A percentile compares a stretch with the other conserved stretches of the same genome.
These are phyloP conservation scores for Drosophila pandora DNA, from an alignment of 1,140 invertebrate genomes.

Conservation along the genomic window DNA sequence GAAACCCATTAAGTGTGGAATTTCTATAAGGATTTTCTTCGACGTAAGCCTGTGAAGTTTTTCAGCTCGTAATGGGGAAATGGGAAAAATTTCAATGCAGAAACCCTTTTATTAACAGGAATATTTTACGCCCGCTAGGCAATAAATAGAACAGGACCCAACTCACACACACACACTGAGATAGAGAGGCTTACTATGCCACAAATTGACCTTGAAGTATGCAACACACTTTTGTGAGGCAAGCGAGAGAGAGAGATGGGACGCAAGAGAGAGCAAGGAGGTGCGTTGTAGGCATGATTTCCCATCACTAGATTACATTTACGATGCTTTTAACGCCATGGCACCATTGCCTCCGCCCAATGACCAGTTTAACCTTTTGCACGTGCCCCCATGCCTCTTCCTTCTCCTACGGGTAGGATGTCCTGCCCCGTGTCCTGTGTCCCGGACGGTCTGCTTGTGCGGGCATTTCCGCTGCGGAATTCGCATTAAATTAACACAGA, in stretches of 20 bases:
- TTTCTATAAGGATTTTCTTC: neutral
- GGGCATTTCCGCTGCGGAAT: constrained; percentile 76
- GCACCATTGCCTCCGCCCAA: constrained; percentile 48
- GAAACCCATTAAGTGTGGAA: neutral
- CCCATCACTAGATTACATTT: constrained; percentile 54
- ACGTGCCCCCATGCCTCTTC: constrained; percentile 45
- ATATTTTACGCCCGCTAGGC: constrained; percentile 24
- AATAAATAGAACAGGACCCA: constrained; percentile 39
- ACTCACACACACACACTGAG: neutral
- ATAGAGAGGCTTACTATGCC: constrained; percentile 12
- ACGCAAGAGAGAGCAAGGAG: constrained; percentile 5
- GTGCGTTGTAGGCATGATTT: constrained; percentile 61
- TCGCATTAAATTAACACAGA: constrained; percentile 76
- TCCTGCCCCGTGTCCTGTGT: constrained; percentile 14
- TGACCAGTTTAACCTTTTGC: constrained; percentile 74
- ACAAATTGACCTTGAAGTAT: constrained; percentile 72
- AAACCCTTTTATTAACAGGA: constrained; percentile 9
- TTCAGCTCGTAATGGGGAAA: neutral
- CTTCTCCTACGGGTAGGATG: neutral
- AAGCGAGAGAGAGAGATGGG: neutral
- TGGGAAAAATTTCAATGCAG: constrained; percentile 15
- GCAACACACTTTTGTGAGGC: constrained; percentile 65
- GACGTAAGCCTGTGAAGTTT: constrained; percentile 1
- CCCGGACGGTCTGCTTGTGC: constrained; percentile 35
- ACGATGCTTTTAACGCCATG: constrained; percentile 60